Percentiles rank a stretch among this genome's conserved stretches.
These are phyloP conservation scores for Thera britannica DNA, from an alignment of 2,888 invertebrate genomes.

Conservation along the genomic window DNA sequence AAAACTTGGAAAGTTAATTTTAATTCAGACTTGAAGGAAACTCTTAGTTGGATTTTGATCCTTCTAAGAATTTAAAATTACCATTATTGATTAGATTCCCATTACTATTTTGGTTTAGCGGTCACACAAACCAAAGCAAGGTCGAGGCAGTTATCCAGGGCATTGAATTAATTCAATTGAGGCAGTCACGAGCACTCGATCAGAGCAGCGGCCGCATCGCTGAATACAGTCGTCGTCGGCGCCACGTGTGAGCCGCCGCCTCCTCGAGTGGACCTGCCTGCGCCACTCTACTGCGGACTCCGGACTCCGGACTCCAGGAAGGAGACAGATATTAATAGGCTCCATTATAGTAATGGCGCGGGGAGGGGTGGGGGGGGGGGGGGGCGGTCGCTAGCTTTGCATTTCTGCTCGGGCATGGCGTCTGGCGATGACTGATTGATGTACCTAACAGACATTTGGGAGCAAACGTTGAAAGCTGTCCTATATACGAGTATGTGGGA, in stretches of 20 bases:
- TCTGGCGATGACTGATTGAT: slow-evolving; percentile 22
- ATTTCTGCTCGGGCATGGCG: slow-evolving; percentile 13
- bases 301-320: no score
- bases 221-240: background rate
- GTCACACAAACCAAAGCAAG: no score
- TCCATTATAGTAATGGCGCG: slow-evolving; percentile 10
- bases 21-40: no score
- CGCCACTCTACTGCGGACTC: background rate
- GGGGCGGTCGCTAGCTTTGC: slow-evolving; percentile 3
- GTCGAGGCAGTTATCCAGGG: no score
- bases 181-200: no score
- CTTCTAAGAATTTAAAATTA: no score
- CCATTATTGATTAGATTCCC: no score
- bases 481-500: no score
- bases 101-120: no score
- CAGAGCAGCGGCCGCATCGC: background rate
- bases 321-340: slow-evolving; percentile 16
- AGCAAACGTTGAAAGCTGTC: background rate
- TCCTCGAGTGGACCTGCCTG: slow-evolving; percentile 2
- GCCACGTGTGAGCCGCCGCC: background rate
- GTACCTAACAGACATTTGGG: background rate
- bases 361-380: background rate
- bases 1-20: no score
- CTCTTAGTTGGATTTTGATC: no score
- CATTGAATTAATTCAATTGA: no score